Conservation (phyloP, 2,113 vertebrate species). For the Promerops cafer region DNA sequence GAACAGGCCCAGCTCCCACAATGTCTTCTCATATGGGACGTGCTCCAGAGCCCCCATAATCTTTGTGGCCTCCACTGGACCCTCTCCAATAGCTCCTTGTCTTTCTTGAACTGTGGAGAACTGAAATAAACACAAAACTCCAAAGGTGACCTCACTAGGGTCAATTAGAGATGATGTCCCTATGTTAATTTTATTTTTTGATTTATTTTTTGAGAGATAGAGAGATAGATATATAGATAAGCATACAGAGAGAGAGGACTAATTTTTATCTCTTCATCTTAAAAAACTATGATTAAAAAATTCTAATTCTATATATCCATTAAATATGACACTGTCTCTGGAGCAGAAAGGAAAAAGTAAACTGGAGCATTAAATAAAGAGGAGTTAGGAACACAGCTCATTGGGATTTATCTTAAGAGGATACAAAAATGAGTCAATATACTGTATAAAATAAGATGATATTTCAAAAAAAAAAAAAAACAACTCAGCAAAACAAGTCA, state of each 20-base stretch:
- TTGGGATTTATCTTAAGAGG: conserved; percentile 13
- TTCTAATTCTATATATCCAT: neutral
- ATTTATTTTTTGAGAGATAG: neutral
- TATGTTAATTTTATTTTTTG: neutral
- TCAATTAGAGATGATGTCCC: neutral
- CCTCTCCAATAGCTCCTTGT: neutral
- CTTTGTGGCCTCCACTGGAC: neutral
- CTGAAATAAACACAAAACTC: neutral
- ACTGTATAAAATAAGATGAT: conserved; percentile 13
- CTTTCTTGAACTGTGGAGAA: neutral
- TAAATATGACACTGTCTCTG: neutral
- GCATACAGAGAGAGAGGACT: rapidly evolving
- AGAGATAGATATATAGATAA: neutral
- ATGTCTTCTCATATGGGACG: rapidly evolving
- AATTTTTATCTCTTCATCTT: neutral
- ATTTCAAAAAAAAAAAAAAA: conserved; percentile 4
- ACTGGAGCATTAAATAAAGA: neutral
- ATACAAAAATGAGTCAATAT: conserved; percentile 22
- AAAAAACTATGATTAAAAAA: neutral
- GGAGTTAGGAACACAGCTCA: neutral
- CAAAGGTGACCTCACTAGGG: neutral
- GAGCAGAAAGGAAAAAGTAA: neutral
- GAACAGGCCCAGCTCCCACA: neutral
- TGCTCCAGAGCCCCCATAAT: rapidly evolving
- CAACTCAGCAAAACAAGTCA: conserved; percentile 18